Percentiles rank a stretch among this genome's conserved stretches.
Conservation (phyloP, 2,888 invertebrate genomes). For the Seladonia tumulorum region DNA sequence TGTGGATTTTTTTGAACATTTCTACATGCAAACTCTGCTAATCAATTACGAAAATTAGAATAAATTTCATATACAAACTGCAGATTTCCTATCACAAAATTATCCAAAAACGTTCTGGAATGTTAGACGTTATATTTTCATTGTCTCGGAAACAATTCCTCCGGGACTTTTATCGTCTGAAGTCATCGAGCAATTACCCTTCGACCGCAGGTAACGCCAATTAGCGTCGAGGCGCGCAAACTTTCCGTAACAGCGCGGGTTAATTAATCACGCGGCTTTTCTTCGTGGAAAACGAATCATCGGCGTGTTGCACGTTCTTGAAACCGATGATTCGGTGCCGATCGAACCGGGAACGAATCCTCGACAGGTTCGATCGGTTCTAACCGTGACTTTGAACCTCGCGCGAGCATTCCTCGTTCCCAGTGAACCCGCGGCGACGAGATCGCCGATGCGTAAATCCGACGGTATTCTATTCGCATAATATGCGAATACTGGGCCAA, state of each 20-base stretch:
- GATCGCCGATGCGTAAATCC: slow-evolving; percentile 69
- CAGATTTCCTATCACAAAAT: background rate
- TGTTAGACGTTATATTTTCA: background rate
- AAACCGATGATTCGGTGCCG: slow-evolving; percentile 10
- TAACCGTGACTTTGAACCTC: slow-evolving; percentile 74
- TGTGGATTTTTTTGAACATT: no score
- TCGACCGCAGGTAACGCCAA: slow-evolving; percentile 35
- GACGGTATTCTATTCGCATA: slow-evolving; percentile 43
- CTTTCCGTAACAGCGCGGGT: slow-evolving; percentile 12
- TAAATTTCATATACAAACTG: background rate
- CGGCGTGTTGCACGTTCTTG: slow-evolving; percentile 7
- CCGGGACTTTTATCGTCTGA: background rate
- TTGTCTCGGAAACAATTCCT: slow-evolving; percentile 9
- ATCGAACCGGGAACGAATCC: background rate
- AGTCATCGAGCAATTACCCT: slow-evolving; percentile 34
- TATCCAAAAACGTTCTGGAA: background rate
- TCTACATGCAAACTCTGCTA: background rate
- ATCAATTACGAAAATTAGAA: background rate
- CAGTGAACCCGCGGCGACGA: slow-evolving; percentile 54
- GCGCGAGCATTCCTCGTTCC: slow-evolving; percentile 35
- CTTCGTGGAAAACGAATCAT: slow-evolving; percentile 37
- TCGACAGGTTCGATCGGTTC: slow-evolving; percentile 24
- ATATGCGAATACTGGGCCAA: slow-evolving; percentile 14
- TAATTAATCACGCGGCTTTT: slow-evolving; percentile 25
- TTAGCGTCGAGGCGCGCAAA: slow-evolving; percentile 19